Base-by-base conservation (phyloP, 2,797 vertebrate species). In the Adrianichthys oophorus region DNA sequence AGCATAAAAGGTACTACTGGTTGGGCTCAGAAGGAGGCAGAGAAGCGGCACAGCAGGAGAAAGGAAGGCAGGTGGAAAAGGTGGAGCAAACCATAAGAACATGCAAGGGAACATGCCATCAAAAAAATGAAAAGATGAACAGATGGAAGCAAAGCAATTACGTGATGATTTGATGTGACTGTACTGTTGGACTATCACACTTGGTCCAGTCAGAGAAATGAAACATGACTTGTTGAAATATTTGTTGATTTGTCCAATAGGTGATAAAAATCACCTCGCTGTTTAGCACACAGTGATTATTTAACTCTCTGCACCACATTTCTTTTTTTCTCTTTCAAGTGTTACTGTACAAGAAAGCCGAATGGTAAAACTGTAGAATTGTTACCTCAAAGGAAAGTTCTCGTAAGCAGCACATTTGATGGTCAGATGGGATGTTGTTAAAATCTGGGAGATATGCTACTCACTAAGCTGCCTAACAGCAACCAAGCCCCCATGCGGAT, bases 401-500 rank as follows among this genome's bases (percentile, higher is more conserved):
- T 71, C 74, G 70, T 14, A 23, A 85, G 65, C 76, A 76, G 78
- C 74, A 65, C 26, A 70, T 70, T 52, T 75, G 77, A 50, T 66
- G 66, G 83, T 83, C 85, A 77, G 79, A 46, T 56, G 83, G 83
- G 80, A 84, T 60, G 37, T 87, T 78, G 79, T 87, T 86, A 87
- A 85, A 89, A 88, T 79, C 54, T 29, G 56, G 74, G 72, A 72
- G 76, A 84, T 79, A 68, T 74, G 82, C 83, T 70, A 72, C 79
- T 84, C 76, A 68, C 79, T 82, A 83, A 83, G 68, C 78, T 82
- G 79, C 65, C 80, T 85, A 85, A 90, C 85, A 83, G 85, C 74
- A 86, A 78, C 68, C 53, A 72, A 72, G 67, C 58, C 77, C 72
- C 32, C 81, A 19, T 14, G 76, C 59, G 85, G 80, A 56, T 78